Evolutionary conservation across 2,888 invertebrate species (phyloP), one percentile per base, ranked within the genome.

Genomic region (Pyrrhosoma nymphula): DNA sequence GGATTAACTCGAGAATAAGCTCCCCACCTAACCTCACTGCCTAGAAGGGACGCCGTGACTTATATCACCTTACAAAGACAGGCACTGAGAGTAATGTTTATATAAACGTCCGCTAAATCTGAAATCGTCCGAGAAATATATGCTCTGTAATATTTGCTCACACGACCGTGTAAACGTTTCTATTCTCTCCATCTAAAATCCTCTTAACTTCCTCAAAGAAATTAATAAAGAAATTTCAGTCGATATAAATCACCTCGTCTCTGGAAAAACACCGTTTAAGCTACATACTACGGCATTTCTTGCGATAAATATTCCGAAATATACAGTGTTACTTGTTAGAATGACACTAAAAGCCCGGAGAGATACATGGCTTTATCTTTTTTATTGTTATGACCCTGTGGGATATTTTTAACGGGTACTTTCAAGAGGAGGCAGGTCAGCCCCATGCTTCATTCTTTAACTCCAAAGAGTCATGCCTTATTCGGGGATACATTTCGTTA

Each of bases 401-500:
- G 93, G 93, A 75, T 93, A 93, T 63, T 69, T 93, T 93, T 93
- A 93, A 93, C 93, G 69, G 69, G 63, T 47, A 93, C 82, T 93
- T 93, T 69, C 93, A 39, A 30, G 82, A n/a, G 91, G 47, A 47
- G 47, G 47, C 8, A 69, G 93, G 93, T 93, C 93, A 93, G 26
- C 47, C 18, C 47, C 75, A 93, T 93, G 63, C 39, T 55, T 93
- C 93, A 93, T 93, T 93, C 93, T 93, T 69, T 47, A 75, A 63
- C 93, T 93, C 69, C 93, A 93, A 93, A 69, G n/a, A 93, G 93
- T 75, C 93, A n/a, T 93, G 47, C 93, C 93, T 93, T 93, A 69
- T 93, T 93, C 47, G 93, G 93, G 93, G 93, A n/a, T 93, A 69
- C 93, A 69, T 93, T 69, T 93, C 93, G 93, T 93, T 93, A 93